Conservation (phyloP, 2,113 vertebrate species). For the Toxotes chatareus region DNA sequence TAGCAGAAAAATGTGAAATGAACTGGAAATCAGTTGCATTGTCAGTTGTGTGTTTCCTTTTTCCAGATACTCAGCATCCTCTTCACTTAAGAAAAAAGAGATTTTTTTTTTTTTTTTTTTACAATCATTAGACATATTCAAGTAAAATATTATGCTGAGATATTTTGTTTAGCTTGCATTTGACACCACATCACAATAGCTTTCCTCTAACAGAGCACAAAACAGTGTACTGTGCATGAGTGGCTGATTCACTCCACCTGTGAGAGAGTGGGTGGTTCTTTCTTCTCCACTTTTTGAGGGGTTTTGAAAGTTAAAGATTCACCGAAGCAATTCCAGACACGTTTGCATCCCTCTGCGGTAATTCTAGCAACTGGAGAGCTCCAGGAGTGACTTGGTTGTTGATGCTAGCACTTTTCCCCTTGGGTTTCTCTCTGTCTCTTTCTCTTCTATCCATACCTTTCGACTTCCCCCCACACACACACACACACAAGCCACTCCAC, state of each 20-base stretch:
- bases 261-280: constrained; percentile 57
- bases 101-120: no score
- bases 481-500: constrained; percentile 9
- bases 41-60: constrained; percentile 15
- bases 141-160: constrained; percentile 24
- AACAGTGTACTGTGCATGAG: constrained; percentile 24
- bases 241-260: constrained; percentile 58
- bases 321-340: constrained; percentile 76
- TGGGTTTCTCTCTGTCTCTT: constrained; percentile 72
- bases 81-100: neutral
- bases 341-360: constrained; percentile 75
- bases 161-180: constrained; percentile 33
- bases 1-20: constrained; percentile 42
- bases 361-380: constrained; percentile 78
- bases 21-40: constrained; percentile 49
- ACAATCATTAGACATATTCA: constrained; percentile 9
- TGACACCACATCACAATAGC: constrained; percentile 50
- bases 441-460: constrained; percentile 69
- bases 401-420: constrained; percentile 79
- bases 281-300: constrained; percentile 65
- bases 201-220: constrained; percentile 19
- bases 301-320: constrained; percentile 78
- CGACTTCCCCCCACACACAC: constrained; percentile 16
- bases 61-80: constrained; percentile 8
- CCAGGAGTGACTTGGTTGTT: constrained; percentile 83